Conservation (phyloP, 2,797 vertebrate species). For the Chelmon rostratus region DNA sequence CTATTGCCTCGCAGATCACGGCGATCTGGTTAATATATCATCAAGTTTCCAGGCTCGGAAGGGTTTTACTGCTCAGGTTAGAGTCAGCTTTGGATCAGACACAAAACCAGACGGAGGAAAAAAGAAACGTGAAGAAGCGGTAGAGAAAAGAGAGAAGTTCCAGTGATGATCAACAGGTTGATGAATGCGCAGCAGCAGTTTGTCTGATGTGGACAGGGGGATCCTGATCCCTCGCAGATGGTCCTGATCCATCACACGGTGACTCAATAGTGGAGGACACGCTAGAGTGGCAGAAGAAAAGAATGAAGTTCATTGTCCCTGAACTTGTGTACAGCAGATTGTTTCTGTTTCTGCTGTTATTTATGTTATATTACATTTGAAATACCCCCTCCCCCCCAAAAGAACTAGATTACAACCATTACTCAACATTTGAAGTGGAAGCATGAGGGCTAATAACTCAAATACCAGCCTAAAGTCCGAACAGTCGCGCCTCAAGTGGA, state of each 20-base stretch:
- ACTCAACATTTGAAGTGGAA: constrained; percentile 17
- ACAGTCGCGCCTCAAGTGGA: constrained; percentile 14
- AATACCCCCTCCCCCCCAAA: constrained; percentile 1
- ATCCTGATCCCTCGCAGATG: constrained; percentile 31
- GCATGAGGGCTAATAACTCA: background rate
- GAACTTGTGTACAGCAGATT: constrained; percentile 23
- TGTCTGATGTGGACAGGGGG: constrained; percentile 16
- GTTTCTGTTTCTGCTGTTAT: constrained; percentile 20
- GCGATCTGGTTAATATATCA: constrained; percentile 41
- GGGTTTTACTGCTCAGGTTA: background rate
- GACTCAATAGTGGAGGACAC: constrained; percentile 23
- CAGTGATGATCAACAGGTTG: constrained; percentile 30
- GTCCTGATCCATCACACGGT: constrained; percentile 30
- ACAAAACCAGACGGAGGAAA: background rate
- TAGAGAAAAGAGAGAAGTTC: background rate
- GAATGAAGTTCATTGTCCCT: constrained; percentile 44
- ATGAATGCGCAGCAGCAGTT: constrained; percentile 29
- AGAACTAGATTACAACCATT: background rate
- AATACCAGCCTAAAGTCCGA: background rate
- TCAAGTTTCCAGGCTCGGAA: constrained; percentile 6
- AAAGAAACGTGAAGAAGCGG: background rate
- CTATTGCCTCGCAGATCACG: background rate
- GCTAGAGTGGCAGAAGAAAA: constrained; percentile 27
- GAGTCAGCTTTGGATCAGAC: constrained; percentile 16
- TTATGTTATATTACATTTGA: constrained; percentile 18